Evolutionary conservation across 2,797 vertebrate species (phyloP).

Genomic region (Heterohyrax brucei): DNA sequence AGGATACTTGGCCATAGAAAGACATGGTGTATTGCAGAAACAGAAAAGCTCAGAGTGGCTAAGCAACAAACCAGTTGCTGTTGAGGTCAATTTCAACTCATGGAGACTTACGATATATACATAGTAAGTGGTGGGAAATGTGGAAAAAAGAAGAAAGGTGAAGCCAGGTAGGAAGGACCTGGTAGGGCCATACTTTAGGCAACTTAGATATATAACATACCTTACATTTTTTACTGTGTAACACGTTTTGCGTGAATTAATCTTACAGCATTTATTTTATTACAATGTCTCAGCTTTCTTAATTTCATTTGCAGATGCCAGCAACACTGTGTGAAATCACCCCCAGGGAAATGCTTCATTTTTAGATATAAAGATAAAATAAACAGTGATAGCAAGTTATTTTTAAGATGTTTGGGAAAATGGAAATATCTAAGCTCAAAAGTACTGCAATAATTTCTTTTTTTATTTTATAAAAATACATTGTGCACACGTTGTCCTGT

Average conservation of each 20-base stretch:
- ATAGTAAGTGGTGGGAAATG: neutral
- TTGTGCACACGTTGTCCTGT: too few relatives aligned
- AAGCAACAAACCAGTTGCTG: neutral
- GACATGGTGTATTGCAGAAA: neutral
- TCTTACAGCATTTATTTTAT: conserved; percentile 11
- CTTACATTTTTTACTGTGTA: neutral
- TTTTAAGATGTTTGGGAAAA: conserved; percentile 48
- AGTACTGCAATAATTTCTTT: neutral
- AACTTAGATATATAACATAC: neutral
- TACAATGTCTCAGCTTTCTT: neutral
- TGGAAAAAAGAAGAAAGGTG: neutral
- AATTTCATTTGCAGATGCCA: conserved; percentile 39
- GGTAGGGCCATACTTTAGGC: neutral
- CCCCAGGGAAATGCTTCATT: conserved; percentile 15
- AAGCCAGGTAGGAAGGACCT: neutral
- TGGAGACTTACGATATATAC: too few relatives aligned
- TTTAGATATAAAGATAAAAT: conserved; percentile 65
- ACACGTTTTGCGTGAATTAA: neutral
- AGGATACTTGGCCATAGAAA: neutral
- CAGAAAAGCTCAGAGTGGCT: neutral
- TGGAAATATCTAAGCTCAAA: neutral
- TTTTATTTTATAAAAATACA: conserved; percentile 61
- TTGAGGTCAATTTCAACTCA: neutral
- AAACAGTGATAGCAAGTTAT: conserved; percentile 38
- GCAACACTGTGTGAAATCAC: conserved; percentile 5